phyloP scores from a whole-genome alignment of 1,140 invertebrate species.

The Brachionus manjavacas region DNA sequence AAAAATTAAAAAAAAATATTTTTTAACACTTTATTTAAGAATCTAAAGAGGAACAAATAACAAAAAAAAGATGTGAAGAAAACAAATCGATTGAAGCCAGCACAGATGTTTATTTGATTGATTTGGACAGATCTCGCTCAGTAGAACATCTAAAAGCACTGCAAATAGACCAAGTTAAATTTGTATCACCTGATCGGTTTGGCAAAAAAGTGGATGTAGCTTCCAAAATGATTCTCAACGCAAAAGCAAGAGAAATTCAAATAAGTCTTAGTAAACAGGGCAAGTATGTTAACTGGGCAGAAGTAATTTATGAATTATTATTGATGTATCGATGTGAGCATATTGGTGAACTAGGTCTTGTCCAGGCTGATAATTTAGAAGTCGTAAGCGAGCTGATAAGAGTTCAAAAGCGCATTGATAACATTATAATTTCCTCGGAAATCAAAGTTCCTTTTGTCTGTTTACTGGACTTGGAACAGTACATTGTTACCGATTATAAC shows the following conservation, averaged over 20 bases:
- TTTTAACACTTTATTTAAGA: background rate
- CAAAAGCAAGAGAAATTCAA: slow-evolving; percentile 13
- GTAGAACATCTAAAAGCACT: background rate
- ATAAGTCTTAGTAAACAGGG: background rate
- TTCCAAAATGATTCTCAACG: background rate
- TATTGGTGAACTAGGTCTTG: background rate
- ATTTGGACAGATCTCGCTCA: background rate
- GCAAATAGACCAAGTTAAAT: slow-evolving; percentile 17
- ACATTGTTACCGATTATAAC: background rate
- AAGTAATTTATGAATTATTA: background rate
- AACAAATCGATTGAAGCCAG: background rate
- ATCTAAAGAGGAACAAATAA: background rate
- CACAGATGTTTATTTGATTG: background rate
- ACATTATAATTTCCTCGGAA: background rate
- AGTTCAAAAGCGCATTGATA: slow-evolving; percentile 11
- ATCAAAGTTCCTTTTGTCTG: background rate
- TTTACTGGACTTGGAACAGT: slow-evolving; percentile 9
- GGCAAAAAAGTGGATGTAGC: background rate
- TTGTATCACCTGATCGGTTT: background rate
- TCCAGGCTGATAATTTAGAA: background rate
- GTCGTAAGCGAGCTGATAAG: background rate
- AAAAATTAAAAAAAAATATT: background rate
- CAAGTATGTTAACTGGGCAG: slow-evolving; percentile 18
- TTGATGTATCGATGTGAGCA: background rate
- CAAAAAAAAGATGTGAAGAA: background rate